Percentiles rank a stretch among this genome's conserved stretches.
These are phyloP conservation scores for Thamnophis elegans DNA, from an alignment of 2,797 vertebrate genomes.

Conservation along the genomic window DNA sequence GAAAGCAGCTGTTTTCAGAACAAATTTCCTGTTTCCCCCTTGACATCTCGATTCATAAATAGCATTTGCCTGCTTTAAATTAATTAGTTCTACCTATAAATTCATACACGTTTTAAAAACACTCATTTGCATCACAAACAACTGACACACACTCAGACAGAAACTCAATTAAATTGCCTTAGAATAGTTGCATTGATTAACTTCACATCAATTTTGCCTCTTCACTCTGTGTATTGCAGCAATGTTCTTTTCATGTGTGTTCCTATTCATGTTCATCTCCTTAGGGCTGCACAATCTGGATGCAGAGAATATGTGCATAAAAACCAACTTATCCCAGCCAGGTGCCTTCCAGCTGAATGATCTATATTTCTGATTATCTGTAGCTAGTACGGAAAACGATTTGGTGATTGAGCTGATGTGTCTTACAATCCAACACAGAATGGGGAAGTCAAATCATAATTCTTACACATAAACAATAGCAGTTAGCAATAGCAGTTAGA, in stretches of 20 bases:
- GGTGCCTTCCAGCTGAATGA: background rate
- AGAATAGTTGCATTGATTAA: background rate
- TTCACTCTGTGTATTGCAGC: background rate
- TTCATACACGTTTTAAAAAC: background rate
- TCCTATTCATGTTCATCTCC: background rate
- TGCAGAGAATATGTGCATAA: background rate
- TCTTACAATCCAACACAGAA: background rate
- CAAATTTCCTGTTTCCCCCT: background rate
- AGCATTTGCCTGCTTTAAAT: background rate
- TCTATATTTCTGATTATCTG: background rate
- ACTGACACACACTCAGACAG: background rate
- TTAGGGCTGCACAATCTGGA: background rate
- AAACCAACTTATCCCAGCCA: background rate
- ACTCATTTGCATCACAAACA: background rate
- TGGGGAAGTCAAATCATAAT: background rate
- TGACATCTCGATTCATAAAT: background rate
- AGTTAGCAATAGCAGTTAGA: too few relatives aligned
- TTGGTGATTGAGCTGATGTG: background rate
- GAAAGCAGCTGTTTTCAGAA: background rate
- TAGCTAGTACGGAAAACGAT: background rate
- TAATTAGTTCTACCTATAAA: background rate
- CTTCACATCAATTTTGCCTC: background rate
- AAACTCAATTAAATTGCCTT: background rate
- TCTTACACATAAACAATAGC: background rate
- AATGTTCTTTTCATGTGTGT: background rate